Percentiles rank a stretch among this genome's conserved stretches.
Conservation (phyloP, 2,797 vertebrate genomes). For the Sebastes melanostomus region DNA sequence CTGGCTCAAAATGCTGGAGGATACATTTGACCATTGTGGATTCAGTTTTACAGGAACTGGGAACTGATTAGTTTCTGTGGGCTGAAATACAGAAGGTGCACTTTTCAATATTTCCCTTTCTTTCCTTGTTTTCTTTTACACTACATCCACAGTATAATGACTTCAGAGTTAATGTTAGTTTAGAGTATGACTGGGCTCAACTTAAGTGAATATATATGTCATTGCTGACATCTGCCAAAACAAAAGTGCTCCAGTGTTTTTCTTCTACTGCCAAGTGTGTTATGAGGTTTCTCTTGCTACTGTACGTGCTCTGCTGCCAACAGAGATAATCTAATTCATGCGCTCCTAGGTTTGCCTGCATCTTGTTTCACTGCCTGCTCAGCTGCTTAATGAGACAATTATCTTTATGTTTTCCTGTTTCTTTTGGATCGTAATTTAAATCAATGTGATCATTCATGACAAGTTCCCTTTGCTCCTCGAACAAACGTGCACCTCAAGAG, state of each 20-base stretch:
- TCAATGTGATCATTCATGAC: neutral
- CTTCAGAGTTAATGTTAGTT: too few relatives aligned
- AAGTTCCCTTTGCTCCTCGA: neutral
- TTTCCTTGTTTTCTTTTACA: neutral
- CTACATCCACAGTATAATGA: neutral
- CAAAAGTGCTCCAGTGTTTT: neutral
- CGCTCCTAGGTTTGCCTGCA: neutral
- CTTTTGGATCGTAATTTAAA: neutral
- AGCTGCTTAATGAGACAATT: slow-evolving; percentile 42
- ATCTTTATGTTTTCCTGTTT: slow-evolving; percentile 33
- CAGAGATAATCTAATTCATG: slow-evolving; percentile 36
- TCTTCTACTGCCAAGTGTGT: neutral
- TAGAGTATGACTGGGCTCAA: neutral
- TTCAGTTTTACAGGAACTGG: neutral
- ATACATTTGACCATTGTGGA: neutral
- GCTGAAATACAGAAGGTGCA: neutral
- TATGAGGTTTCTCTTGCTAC: neutral
- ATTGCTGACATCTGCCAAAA: neutral
- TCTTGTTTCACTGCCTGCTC: slow-evolving; percentile 4
- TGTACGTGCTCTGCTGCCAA: neutral
- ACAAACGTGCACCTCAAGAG: neutral
- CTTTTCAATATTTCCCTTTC: neutral
- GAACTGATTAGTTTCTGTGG: neutral
- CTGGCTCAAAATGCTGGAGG: neutral
- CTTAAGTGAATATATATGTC: neutral